These are phyloP conservation scores for Hydrozoanthus gracilis DNA, from an alignment of 92 coral and sea anemone species.

Conservation along the genomic window DNA sequence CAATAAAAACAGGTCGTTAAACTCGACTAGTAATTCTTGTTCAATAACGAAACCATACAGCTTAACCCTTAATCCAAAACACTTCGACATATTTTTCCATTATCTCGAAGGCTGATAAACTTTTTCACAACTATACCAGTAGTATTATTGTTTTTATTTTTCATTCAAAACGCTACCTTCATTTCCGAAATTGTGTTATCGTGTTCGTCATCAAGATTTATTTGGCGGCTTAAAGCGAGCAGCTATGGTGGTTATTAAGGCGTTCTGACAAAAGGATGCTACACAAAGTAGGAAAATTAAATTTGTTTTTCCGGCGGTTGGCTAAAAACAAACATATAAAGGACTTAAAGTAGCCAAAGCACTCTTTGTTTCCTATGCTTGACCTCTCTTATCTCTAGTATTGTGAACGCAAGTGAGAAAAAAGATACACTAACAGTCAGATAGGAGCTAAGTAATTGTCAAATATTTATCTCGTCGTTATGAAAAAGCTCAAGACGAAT, in stretches of 20 bases:
- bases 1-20: background rate
- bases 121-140: background rate
- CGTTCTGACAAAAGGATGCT: slow-evolving; percentile 15
- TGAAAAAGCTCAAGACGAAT: background rate
- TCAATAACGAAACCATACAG: background rate
- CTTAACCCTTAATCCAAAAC: background rate
- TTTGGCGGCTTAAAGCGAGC: slow-evolving; percentile 13
- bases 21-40: background rate
- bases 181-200: slow-evolving; percentile 19
- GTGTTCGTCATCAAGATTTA: slow-evolving; percentile 3
- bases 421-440: slow-evolving; percentile 15
- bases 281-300: slow-evolving; percentile 14
- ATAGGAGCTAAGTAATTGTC: slow-evolving; percentile 1
- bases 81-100: background rate
- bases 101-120: background rate
- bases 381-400: slow-evolving; percentile 23
- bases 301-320: slow-evolving; percentile 44
- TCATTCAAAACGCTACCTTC: background rate
- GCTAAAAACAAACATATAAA: slow-evolving; percentile 32
- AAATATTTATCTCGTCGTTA: slow-evolving; percentile 28
- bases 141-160: background rate
- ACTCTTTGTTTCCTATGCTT: background rate
- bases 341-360: background rate
- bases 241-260: slow-evolving; percentile 1
- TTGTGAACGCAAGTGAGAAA: background rate